phyloP scores from a whole-genome alignment of 1,140 invertebrate species.

The Cydia splendana region DNA sequence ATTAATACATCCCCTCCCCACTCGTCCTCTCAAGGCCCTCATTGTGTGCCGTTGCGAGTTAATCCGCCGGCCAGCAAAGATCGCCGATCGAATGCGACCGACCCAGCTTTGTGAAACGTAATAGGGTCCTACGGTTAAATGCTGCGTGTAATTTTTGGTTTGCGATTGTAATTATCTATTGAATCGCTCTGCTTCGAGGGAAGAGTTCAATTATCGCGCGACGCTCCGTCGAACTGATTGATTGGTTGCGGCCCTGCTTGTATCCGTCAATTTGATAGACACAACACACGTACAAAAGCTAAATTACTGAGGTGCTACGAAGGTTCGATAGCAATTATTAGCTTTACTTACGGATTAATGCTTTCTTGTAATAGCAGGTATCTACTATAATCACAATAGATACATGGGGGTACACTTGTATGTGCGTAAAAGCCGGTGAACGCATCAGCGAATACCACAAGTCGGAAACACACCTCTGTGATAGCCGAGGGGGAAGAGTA shows the following conservation, averaged over 20 bases:
- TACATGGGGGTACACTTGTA: constrained; percentile 1
- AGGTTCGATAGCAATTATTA: constrained; percentile 24
- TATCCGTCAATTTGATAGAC: constrained; percentile 68
- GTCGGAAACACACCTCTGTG: constrained; percentile 27
- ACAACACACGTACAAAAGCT: constrained; percentile 54
- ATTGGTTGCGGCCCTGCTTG: constrained; percentile 68
- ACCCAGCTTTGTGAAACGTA: constrained; percentile 66
- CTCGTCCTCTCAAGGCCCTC: constrained; percentile 59
- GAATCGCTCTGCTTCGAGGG: constrained; percentile 63
- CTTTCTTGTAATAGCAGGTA: neutral
- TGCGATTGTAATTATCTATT: constrained; percentile 76
- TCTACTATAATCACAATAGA: neutral
- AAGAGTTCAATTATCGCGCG: constrained; percentile 74
- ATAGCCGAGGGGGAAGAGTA: constrained; percentile 40
- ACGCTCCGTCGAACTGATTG: constrained; percentile 70
- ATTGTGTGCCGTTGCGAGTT: constrained; percentile 66
- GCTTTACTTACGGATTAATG: constrained; percentile 4
- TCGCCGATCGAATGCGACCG: constrained; percentile 63
- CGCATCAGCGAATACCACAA: constrained; percentile 14
- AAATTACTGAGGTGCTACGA: constrained; percentile 54
- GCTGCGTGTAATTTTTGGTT: constrained; percentile 74
- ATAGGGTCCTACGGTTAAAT: constrained; percentile 70
- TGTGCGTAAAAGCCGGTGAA: constrained; percentile 19
- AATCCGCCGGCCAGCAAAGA: constrained; percentile 69
- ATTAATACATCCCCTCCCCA: constrained; percentile 71